Evolutionary conservation across 2,797 vertebrate species (phyloP).

Genomic region (Sebastes flavidus): DNA sequence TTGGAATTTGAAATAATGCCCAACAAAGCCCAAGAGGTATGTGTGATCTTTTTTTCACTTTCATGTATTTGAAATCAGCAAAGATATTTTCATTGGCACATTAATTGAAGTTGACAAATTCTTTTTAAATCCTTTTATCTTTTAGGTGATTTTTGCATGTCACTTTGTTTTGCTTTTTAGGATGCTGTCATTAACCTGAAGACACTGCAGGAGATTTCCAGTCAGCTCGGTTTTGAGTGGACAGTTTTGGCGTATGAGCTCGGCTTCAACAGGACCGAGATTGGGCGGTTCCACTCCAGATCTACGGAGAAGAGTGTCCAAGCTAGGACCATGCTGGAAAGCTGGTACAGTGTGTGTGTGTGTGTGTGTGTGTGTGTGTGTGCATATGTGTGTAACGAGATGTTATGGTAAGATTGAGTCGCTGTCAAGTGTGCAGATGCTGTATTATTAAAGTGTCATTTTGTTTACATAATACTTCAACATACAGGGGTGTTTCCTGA

Average conservation of each 20-base stretch:
- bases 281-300: slow-evolving; percentile 77
- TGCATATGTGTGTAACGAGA: background rate
- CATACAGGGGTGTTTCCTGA: background rate
- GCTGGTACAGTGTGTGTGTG: slow-evolving; percentile 72
- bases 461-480: background rate
- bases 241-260: slow-evolving; percentile 81
- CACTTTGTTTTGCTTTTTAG: slow-evolving; percentile 49
- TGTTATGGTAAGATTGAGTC: background rate
- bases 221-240: slow-evolving; percentile 85
- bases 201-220: slow-evolving; percentile 82
- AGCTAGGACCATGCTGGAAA: slow-evolving; percentile 84
- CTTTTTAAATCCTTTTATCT: background rate
- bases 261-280: slow-evolving; percentile 83
- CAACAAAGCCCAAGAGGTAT: slow-evolving; percentile 86
- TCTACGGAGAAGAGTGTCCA: slow-evolving; percentile 79
- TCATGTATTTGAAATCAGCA: background rate
- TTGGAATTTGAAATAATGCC: slow-evolving; percentile 77
- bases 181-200: slow-evolving; percentile 88
- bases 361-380: background rate
- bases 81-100: background rate
- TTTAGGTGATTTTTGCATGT: background rate
- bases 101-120: background rate
- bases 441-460: background rate
- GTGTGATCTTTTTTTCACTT: slow-evolving; percentile 10
- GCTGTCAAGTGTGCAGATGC: background rate